A percentile compares a stretch with the other conserved stretches of the same genome.
Conservation (phyloP, 2,113 vertebrate genomes). For the Amazona guildingii region DNA sequence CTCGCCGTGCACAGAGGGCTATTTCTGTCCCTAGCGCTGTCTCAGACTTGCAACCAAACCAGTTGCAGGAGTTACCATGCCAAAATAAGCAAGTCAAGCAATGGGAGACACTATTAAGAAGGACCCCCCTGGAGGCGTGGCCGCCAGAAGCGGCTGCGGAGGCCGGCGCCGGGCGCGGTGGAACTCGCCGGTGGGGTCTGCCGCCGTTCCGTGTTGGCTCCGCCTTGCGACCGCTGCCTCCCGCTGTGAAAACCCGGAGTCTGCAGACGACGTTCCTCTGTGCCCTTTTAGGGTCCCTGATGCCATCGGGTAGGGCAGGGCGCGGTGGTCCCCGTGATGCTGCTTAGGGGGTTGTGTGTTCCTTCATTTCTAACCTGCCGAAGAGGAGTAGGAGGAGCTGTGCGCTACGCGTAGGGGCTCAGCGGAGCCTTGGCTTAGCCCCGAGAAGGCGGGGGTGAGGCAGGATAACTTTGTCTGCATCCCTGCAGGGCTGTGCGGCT, state of each 20-base stretch:
- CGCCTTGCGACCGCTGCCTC: background rate
- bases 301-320: background rate
- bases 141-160: background rate
- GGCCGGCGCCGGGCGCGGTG: background rate
- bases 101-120: too few species aligned
- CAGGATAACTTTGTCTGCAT: background rate
- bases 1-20: rapidly evolving
- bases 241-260: background rate
- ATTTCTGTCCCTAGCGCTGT: background rate
- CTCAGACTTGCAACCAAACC: background rate
- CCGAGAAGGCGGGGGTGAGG: background rate
- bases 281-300: background rate
- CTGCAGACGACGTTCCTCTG: background rate
- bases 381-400: background rate
- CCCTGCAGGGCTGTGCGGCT: background rate
- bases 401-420: background rate
- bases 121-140: background rate
- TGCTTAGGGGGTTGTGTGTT: background rate
- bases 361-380: background rate
- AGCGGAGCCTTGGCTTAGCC: background rate
- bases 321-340: background rate
- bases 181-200: background rate
- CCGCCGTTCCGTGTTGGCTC: background rate
- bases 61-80: background rate
- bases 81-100: background rate